phyloP scores from a whole-genome alignment of 2,888 invertebrate genomes.

The Lissocephala sabroskyi region DNA sequence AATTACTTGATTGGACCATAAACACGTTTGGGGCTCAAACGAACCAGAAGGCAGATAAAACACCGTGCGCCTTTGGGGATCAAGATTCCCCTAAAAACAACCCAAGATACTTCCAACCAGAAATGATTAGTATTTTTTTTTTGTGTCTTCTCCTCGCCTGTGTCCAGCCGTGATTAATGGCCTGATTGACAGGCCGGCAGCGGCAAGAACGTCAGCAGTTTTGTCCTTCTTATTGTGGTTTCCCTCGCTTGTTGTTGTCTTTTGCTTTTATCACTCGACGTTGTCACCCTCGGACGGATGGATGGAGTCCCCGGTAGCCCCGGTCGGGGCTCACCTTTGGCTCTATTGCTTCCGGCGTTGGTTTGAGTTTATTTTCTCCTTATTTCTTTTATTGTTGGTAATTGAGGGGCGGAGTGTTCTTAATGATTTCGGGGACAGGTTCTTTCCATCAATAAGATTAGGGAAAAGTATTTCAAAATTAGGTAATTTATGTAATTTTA shows the following conservation, averaged over 20 bases:
- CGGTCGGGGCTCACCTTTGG: too few species aligned
- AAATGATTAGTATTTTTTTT: neutral
- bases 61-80: neutral
- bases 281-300: neutral
- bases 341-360: neutral
- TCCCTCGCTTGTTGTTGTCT: conserved; percentile 11
- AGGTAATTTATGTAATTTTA: too few species aligned
- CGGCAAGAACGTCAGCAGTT: conserved; percentile 12
- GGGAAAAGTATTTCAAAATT: too few species aligned
- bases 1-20: conserved; percentile 46
- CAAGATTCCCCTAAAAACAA: too few species aligned
- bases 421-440: too few species aligned
- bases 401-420: neutral
- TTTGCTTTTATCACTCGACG: conserved; percentile 19
- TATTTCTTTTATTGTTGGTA: neutral
- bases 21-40: conserved; percentile 54
- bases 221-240: too few species aligned
- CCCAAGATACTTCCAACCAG: too few species aligned
- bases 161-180: conserved; percentile 37
- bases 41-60: conserved; percentile 45
- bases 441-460: too few species aligned
- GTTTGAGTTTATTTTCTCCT: too few species aligned
- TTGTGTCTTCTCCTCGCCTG: neutral
- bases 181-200: conserved; percentile 32
- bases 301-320: too few species aligned